Conservation (phyloP, 2,113 vertebrate species). For the Cyphomyrus discorhynchus region DNA sequence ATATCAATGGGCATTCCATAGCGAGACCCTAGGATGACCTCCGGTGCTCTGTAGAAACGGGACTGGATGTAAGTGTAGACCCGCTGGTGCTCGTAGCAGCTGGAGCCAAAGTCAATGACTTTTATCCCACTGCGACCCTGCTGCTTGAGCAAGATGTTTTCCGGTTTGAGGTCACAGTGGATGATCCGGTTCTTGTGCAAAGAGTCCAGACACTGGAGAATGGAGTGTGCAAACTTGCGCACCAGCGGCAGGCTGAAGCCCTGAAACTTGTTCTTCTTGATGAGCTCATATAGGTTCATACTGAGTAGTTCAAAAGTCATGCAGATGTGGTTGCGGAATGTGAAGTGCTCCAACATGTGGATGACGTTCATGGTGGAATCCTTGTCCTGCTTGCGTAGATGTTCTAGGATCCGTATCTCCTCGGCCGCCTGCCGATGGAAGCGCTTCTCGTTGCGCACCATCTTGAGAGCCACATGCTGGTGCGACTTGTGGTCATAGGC, state of each 20-base stretch:
- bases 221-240: conserved; percentile 96
- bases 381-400: conserved; percentile 93
- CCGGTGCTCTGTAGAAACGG: conserved; percentile 93
- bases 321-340: conserved; percentile 97
- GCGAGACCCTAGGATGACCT: conserved; percentile 91
- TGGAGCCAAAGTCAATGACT: conserved; percentile 97
- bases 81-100: conserved; percentile 95
- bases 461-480: conserved; percentile 90
- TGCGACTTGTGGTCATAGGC: conserved; percentile 92
- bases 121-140: conserved; percentile 98
- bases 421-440: conserved; percentile 96
- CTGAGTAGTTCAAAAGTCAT: conserved; percentile 98
- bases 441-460: conserved; percentile 97
- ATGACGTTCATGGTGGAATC: conserved; percentile 97
- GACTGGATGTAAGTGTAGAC: conserved; percentile 99
- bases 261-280: conserved; percentile 99
- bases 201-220: conserved; percentile 93
- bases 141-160: conserved; percentile 96
- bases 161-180: conserved; percentile 98
- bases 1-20: conserved; percentile 98
- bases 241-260: conserved; percentile 97
- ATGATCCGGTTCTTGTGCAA: conserved; percentile 97
- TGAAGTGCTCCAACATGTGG: conserved; percentile 99
- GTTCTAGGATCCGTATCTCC: conserved; percentile 95
- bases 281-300: conserved; percentile 98